A percentile compares a stretch with the other conserved stretches of the same genome.
Conservation (phyloP, 2,113 vertebrate genomes). For the Pomatostomus ruficeps region DNA sequence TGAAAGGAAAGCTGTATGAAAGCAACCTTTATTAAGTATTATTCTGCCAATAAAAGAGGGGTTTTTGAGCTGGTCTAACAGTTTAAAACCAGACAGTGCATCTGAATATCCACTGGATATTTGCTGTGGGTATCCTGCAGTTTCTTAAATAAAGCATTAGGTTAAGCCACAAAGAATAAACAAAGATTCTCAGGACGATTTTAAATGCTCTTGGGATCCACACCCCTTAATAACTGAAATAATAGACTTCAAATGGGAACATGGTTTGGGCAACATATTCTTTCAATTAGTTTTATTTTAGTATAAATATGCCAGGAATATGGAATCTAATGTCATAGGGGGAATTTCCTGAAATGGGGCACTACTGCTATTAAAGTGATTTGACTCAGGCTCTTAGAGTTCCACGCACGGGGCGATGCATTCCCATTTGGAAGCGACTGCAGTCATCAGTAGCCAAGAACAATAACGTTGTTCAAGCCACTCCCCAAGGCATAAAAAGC, state of each 20-base stretch:
- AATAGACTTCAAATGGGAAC: not conserved
- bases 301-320: not conserved
- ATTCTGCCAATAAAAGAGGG: not conserved
- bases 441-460: not conserved
- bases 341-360: not conserved
- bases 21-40: not conserved
- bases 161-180: conserved; percentile 19
- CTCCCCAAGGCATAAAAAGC: not conserved
- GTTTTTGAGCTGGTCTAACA: not conserved
- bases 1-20: not conserved
- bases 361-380: not conserved
- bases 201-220: conserved; percentile 24
- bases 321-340: not conserved
- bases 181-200: not conserved
- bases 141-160: conserved; percentile 41
- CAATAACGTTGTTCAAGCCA: not conserved
- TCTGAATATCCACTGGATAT: not conserved
- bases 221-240: not conserved
- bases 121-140: not conserved
- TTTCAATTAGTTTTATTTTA: conserved; percentile 10
- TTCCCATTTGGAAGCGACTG: not conserved
- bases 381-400: not conserved
- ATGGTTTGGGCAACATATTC: not conserved
- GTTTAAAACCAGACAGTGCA: not conserved
- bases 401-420: not conserved